phyloP scores from a whole-genome alignment of 2,888 invertebrate species.

The Eristalis intricaria region DNA sequence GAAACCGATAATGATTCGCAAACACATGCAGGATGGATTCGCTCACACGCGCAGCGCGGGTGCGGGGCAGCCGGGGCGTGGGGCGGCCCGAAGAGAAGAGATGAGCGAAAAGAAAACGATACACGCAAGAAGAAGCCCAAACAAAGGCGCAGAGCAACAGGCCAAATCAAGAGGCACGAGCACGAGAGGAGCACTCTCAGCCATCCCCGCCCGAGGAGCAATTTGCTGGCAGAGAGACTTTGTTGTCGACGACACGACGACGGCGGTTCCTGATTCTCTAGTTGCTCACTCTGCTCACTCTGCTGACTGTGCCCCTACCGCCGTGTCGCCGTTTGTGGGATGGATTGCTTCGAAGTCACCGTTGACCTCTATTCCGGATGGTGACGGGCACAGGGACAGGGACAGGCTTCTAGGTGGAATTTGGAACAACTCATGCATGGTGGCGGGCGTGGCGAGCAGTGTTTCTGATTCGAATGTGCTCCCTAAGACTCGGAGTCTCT shows the following conservation, averaged over 20 bases:
- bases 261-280: constrained; percentile 1
- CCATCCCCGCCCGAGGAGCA: constrained; percentile 30
- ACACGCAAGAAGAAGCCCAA: constrained; percentile 23
- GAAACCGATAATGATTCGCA: constrained; percentile 64
- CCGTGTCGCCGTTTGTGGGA: background rate
- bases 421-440: background rate
- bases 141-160: constrained; percentile 56
- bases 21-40: constrained; percentile 34
- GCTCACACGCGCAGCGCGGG: background rate
- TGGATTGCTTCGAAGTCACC: constrained; percentile 19
- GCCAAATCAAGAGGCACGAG: constrained; percentile 22
- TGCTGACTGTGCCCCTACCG: background rate
- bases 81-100: background rate
- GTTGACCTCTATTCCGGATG: constrained; percentile 1
- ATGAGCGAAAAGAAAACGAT: constrained; percentile 7
- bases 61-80: no score
- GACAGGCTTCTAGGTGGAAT: background rate
- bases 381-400: background rate
- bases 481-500: background rate
- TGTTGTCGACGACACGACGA: background rate
- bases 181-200: constrained; percentile 32
- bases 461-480: background rate
- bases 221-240: constrained; percentile 44
- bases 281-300: no score
- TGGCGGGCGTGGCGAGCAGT: background rate